Evolutionary conservation across 2,113 vertebrate species (phyloP), one percentile per base, ranked within the genome.

Genomic region (Noturus placidus): DNA sequence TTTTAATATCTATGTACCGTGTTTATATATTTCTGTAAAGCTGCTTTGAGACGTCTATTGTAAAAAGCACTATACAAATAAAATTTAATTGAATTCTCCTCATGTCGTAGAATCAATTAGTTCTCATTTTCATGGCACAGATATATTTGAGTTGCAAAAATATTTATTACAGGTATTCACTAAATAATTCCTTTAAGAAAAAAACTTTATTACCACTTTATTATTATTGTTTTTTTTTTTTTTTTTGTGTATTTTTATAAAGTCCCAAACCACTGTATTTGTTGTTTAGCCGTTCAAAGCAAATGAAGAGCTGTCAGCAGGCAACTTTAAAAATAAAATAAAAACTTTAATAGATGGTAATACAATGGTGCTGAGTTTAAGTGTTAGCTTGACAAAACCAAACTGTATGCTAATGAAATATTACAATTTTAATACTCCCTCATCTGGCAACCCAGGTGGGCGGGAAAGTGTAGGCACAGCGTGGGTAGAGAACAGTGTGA

Each of bases 361-460:
- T 70, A 35, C 33, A 35, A 19, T 33, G 4, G n/a, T 1, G 65
- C 17, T 6, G n/a, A 61, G 59, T 61, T 65, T 65, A 25, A 65
- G 27, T 1, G 11, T 65, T 13, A 11, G 25, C 25, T 10, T n/a
- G 17, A 61, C 27, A n/a, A 14, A 69, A 33, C 4, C n/a, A 14
- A 30, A 42, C n/a, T 69, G 5, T 1, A 30, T 1, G 4, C 30
- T 33, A 70, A 35, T 35, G 0, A 35, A 25, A 22, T 22, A 20
- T 19, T 38, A 13, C 0, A 1, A 10, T 9, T 4, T n/a, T n/a
- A 67, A 74, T 46, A 22, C 10, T 20, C 0, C 4, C 15, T 77
- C 4, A 85, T 76, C 69, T 85, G 83, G 83, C 83, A 76, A 74
- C 83, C 52, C 52, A 38, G 33, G 69, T 74, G 33, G 83, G 69